phyloP scores from a whole-genome alignment of 1,140 invertebrate species.

The Coptotermes formosanus region DNA sequence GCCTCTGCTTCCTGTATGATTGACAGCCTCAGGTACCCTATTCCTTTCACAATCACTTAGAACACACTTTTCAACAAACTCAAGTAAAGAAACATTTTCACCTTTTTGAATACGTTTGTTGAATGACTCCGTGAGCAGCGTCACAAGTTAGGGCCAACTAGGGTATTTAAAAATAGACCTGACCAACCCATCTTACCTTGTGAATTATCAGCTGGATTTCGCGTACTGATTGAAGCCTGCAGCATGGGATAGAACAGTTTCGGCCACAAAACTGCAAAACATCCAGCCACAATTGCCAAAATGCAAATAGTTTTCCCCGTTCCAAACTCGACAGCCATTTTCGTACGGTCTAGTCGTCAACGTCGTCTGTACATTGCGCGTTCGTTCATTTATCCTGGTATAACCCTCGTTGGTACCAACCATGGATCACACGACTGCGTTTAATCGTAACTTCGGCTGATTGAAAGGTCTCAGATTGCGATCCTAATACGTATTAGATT shows the following conservation, averaged over 20 bases:
- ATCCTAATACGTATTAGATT: too few relatives aligned
- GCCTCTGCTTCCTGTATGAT: too few relatives aligned
- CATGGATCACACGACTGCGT: too few relatives aligned
- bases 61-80: too few relatives aligned
- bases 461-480: too few relatives aligned
- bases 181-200: conserved; percentile 37
- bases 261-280: conserved; percentile 92
- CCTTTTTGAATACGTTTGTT: neutral
- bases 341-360: neutral
- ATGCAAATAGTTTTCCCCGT: conserved; percentile 84
- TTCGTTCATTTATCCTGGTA: too few relatives aligned
- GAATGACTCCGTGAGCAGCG: neutral
- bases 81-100: too few relatives aligned
- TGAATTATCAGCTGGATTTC: conserved; percentile 34
- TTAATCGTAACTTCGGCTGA: too few relatives aligned
- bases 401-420: too few relatives aligned
- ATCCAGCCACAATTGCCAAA: conserved; percentile 85
- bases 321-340: conserved; percentile 63
- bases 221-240: conserved; percentile 46
- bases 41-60: too few relatives aligned
- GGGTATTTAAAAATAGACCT: neutral
- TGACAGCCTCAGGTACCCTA: too few relatives aligned
- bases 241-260: conserved; percentile 93
- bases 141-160: neutral
- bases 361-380: neutral